Evolutionary conservation across 2,113 vertebrate genomes (phyloP).

Genomic region (Nothoprocta perdicaria): DNA sequence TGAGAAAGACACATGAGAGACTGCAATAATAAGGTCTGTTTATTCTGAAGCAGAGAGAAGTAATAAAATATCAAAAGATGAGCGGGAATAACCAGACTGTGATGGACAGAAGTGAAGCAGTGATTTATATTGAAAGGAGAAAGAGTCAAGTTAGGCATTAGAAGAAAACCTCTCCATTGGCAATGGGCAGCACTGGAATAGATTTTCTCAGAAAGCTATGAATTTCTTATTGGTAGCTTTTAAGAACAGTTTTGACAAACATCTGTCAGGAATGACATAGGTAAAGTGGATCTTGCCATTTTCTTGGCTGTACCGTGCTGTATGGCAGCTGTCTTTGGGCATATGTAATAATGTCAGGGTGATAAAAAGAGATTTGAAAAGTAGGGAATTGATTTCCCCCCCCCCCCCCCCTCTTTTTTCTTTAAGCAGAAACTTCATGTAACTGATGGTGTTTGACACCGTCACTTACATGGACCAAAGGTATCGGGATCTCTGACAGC

Average conservation of each 20-base stretch:
- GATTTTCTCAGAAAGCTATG: not conserved
- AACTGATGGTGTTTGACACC: not conserved
- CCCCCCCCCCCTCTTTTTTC: not conserved
- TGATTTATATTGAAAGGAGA: conserved; percentile 38
- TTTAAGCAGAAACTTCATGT: not conserved
- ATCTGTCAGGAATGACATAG: not conserved
- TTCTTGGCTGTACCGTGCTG: not conserved
- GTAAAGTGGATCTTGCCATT: not conserved
- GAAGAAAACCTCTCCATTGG: conserved; percentile 25
- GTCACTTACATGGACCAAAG: not conserved
- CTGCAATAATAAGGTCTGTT: conserved; percentile 50
- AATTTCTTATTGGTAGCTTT: not conserved
- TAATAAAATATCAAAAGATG: conserved; percentile 43
- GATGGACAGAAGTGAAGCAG: conserved; percentile 27
- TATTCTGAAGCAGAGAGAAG: conserved; percentile 29
- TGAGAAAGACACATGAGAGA: not conserved
- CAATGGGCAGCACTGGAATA: not conserved
- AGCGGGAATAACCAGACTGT: conserved; percentile 38
- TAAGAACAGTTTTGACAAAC: not conserved
- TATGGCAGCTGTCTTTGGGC: conserved; percentile 21
- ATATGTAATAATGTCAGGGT: not conserved
- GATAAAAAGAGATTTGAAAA: not conserved
- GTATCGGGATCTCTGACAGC: not conserved
- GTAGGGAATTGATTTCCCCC: not conserved
- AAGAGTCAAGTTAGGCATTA: not conserved